These are phyloP conservation scores for Pachycephus smyrnensis DNA, from an alignment of 2,888 invertebrate species.

Conservation along the genomic window DNA sequence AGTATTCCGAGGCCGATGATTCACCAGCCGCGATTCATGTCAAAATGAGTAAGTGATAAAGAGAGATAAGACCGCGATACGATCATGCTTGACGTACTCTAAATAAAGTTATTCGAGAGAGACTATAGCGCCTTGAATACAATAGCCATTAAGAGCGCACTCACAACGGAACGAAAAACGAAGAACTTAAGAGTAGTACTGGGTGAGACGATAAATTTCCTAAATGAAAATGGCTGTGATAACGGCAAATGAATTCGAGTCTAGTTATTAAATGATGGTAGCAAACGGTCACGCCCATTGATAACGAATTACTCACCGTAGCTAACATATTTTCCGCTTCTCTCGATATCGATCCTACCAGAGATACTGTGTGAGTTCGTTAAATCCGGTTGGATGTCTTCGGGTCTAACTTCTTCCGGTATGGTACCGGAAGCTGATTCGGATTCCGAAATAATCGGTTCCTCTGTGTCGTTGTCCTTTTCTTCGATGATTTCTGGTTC, in stretches of 20 bases:
- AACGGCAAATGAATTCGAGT: neutral
- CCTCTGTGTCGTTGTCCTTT: slow-evolving; percentile 4
- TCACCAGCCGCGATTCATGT: slow-evolving; percentile 45
- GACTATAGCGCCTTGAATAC: neutral
- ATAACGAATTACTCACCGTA: slow-evolving; percentile 61
- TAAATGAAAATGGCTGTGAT: neutral
- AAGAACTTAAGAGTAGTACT: neutral
- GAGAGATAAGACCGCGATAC: slow-evolving; percentile 47
- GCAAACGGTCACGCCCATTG: slow-evolving; percentile 56
- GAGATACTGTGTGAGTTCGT: slow-evolving; percentile 23
- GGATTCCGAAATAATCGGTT: neutral
- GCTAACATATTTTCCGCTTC: slow-evolving; percentile 54
- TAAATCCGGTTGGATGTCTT: slow-evolving; percentile 10
- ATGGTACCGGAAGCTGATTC: neutral
- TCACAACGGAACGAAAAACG: neutral
- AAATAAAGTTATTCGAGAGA: slow-evolving; percentile 19
- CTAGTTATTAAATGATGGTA: neutral
- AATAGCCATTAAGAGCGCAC: neutral
- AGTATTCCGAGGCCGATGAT: slow-evolving; percentile 35
- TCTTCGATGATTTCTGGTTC: slow-evolving; percentile 7
- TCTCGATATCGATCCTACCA: slow-evolving; percentile 34
- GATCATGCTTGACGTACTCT: slow-evolving; percentile 37
- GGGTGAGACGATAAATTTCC: neutral
- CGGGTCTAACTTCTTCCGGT: neutral
- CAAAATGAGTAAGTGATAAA: slow-evolving; percentile 58